These are phyloP conservation scores for Diorhabda sublineata DNA, from an alignment of 1,140 invertebrate genomes.

Conservation along the genomic window DNA sequence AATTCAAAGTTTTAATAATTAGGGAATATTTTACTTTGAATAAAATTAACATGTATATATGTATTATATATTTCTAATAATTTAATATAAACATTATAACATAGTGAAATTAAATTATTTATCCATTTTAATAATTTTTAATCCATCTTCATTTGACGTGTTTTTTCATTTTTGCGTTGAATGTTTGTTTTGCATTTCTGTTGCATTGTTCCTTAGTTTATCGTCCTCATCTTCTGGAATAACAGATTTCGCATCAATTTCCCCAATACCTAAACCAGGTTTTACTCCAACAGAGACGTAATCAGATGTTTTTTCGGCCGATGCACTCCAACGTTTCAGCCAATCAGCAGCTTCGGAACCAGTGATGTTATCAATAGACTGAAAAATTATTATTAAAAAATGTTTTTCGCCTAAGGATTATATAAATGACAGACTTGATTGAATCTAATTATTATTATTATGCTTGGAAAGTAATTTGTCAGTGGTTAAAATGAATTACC, in stretches of 20 bases:
- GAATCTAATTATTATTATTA: too few species aligned
- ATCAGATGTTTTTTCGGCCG: constrained; percentile 17
- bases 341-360: constrained; percentile 31
- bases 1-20: too few species aligned
- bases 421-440: too few species aligned
- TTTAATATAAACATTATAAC: background rate
- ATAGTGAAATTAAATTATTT: too few species aligned
- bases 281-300: constrained; percentile 19
- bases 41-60: too few species aligned
- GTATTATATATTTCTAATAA: background rate
- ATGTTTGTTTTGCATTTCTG: constrained; percentile 15
- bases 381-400: background rate
- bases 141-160: constrained; percentile 24
- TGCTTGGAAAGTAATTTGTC: too few species aligned
- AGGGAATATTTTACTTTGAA: too few species aligned
- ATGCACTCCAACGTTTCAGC: constrained; percentile 38
- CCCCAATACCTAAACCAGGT: constrained; percentile 40
- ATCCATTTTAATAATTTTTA: constrained; percentile 19
- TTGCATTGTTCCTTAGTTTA: background rate
- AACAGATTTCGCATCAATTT: constrained; percentile 44
- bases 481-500: too few species aligned
- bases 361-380: constrained; percentile 6
- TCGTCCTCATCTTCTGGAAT: constrained; percentile 28
- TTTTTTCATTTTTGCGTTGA: constrained; percentile 11
- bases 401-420: too few species aligned